Evolutionary conservation across 2,113 vertebrate genomes (phyloP).

Genomic region (Thamnaconus septentrionalis): DNA sequence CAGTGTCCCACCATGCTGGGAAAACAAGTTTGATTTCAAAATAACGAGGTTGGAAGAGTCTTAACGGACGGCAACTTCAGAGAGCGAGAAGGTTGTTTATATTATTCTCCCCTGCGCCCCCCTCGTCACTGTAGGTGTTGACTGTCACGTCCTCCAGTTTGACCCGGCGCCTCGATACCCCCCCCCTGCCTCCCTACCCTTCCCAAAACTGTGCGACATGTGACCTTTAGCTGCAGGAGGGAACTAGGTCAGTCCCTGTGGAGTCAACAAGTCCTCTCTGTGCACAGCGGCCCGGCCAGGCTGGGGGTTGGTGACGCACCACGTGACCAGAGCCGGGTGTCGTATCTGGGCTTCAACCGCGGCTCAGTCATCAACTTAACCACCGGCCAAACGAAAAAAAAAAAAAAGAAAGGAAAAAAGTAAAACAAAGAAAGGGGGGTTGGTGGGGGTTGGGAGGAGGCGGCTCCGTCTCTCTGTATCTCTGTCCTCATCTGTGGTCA

Average conservation of each 20-base stretch:
- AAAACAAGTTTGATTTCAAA: constrained; percentile 1
- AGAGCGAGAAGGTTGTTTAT: not conserved
- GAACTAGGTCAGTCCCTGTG: constrained; percentile 50
- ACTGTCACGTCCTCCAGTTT: constrained; percentile 18
- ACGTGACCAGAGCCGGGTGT: constrained; percentile 51
- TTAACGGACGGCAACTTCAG: not conserved
- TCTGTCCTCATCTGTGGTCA: constrained; percentile 42
- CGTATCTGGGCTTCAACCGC: constrained; percentile 28
- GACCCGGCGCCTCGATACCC: too few relatives aligned
- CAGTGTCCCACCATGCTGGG: constrained; percentile 5
- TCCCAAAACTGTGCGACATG: constrained; percentile 11
- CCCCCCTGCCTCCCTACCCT: not conserved
- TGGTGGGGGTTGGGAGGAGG: not conserved
- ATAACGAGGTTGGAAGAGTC: not conserved
- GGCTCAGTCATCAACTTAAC: constrained; percentile 29
- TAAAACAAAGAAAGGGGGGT: too few relatives aligned
- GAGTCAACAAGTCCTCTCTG: constrained; percentile 48
- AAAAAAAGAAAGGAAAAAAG: too few relatives aligned
- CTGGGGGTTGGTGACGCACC: constrained; percentile 7
- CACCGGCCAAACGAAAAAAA: constrained; percentile 24
- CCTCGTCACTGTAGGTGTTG: constrained; percentile 7
- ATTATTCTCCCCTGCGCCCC: not conserved
- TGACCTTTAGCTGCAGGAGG: constrained; percentile 50
- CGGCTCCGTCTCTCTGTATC: constrained; percentile 21
- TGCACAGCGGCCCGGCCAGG: constrained; percentile 7